phyloP scores from a whole-genome alignment of 1,140 invertebrate genomes.

The Rhagoletis pomonella region DNA sequence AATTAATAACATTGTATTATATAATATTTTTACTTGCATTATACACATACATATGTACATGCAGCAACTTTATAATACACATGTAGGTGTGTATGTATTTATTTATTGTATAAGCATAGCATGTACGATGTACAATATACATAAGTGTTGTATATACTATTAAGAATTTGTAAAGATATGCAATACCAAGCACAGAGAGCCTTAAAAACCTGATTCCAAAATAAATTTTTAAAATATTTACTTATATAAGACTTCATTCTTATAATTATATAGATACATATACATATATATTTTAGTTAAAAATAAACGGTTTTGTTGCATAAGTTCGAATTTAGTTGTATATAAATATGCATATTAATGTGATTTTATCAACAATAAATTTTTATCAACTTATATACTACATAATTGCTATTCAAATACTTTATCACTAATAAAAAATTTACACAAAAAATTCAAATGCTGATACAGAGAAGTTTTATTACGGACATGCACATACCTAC shows the following conservation, averaged over 20 bases:
- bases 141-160: not conserved
- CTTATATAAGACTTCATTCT: conserved; percentile 8
- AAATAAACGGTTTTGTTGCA: not conserved
- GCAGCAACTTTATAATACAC: not conserved
- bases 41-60: not conserved
- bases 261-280: not conserved
- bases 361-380: not conserved
- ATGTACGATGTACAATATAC: no score
- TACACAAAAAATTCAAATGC: no score
- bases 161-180: conserved; percentile 12
- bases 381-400: not conserved
- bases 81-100: not conserved
- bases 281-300: not conserved
- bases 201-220: conserved; percentile 43
- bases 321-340: not conserved
- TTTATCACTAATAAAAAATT: not conserved
- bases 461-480: not conserved
- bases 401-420: no score
- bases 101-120: not conserved
- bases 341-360: not conserved
- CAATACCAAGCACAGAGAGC: conserved; percentile 50
- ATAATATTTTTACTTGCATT: not conserved
- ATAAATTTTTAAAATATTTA: not conserved
- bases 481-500: not conserved
- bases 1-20: no score